Conservation (phyloP, 2,888 invertebrate species). For the Elegia similella region DNA sequence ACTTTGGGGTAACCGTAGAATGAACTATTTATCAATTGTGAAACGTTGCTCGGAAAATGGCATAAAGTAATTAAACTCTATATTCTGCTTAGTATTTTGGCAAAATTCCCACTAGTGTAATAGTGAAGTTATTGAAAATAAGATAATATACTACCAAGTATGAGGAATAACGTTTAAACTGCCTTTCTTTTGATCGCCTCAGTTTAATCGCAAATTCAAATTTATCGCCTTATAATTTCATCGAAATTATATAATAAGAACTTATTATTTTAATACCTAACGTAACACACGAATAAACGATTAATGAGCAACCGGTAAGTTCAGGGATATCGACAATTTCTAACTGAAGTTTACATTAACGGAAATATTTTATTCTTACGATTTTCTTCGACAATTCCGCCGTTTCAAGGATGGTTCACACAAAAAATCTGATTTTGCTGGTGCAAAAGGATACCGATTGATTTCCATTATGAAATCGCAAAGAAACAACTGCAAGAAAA, state of each 20-base stretch:
- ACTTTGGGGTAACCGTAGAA: conserved; percentile 5
- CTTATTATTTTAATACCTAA: neutral
- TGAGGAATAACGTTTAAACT: too few relatives aligned
- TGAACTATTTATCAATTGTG: neutral
- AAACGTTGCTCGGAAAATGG: neutral
- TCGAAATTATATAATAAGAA: too few relatives aligned
- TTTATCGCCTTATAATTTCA: too few relatives aligned
- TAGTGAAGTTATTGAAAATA: too few relatives aligned
- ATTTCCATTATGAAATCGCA: neutral
- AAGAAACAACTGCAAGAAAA: too few relatives aligned
- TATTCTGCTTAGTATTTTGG: too few relatives aligned
- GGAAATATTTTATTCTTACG: neutral
- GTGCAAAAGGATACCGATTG: neutral
- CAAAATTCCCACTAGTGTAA: too few relatives aligned
- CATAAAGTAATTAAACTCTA: too few relatives aligned
- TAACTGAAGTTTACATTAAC: neutral
- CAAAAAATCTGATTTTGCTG: neutral
- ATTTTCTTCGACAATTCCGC: conserved; percentile 5
- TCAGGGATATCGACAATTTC: conserved; percentile 7
- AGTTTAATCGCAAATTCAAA: too few relatives aligned
- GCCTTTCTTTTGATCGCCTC: too few relatives aligned
- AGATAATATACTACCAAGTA: too few relatives aligned
- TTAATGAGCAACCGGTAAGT: neutral
- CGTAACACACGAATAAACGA: neutral
- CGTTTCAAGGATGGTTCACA: conserved; percentile 2